Percentiles rank a stretch among this genome's conserved stretches.
These are phyloP conservation scores for Maniola jurtina DNA, from an alignment of 1,140 invertebrate species.

Conservation along the genomic window DNA sequence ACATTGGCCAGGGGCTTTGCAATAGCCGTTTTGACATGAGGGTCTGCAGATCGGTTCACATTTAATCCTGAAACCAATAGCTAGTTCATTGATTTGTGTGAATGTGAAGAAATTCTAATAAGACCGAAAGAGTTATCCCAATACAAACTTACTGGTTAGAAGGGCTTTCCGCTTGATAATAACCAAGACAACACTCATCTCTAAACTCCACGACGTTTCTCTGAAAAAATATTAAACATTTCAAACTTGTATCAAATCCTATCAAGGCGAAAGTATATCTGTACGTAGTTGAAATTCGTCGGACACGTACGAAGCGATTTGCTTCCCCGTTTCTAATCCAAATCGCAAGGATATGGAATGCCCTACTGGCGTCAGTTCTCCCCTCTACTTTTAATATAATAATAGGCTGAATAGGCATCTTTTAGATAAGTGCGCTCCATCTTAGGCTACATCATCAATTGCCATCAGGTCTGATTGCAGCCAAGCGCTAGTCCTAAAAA, in stretches of 20 bases:
- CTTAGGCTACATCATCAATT: no score
- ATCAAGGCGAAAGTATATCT: no score
- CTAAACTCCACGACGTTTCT: slow-evolving; percentile 8
- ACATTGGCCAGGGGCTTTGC: slow-evolving; percentile 49
- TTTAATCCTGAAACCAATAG: slow-evolving; percentile 26
- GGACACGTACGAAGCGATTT: no score
- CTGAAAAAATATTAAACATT: slow-evolving; percentile 9
- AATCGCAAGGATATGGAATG: no score
- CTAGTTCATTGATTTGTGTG: background rate
- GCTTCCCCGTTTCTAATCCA: no score
- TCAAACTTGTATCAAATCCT: background rate
- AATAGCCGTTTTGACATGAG: slow-evolving; percentile 29
- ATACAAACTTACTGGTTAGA: background rate
- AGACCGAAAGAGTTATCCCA: background rate
- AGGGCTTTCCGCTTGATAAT: slow-evolving; percentile 10
- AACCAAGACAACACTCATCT: slow-evolving; percentile 18
- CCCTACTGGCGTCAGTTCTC: no score
- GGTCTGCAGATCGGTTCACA: slow-evolving; percentile 34
- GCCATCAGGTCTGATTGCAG: no score
- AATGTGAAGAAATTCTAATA: background rate
- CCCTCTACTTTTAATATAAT: no score
- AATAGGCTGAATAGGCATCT: no score
- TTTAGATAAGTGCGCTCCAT: no score
- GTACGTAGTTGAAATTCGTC: no score
- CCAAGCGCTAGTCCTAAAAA: no score